Percentiles rank a stretch among this genome's conserved stretches.
Evolutionary conservation across 2,888 invertebrate genomes (phyloP).

Genomic region (Epirrhoe alternata): DNA sequence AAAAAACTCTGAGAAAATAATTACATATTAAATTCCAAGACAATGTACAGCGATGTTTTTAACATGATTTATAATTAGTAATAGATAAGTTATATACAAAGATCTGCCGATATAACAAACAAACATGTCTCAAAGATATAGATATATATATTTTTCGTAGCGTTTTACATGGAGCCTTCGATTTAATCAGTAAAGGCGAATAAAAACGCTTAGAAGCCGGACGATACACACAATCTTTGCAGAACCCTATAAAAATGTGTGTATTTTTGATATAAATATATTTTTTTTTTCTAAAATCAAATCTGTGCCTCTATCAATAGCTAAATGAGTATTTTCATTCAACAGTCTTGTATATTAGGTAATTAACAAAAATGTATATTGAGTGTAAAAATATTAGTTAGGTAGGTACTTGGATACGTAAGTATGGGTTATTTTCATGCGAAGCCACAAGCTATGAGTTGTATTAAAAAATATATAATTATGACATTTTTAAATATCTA

Average conservation of each 20-base stretch:
- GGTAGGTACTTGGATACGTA: no score
- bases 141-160: slow-evolving; percentile 54
- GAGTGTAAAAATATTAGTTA: no score
- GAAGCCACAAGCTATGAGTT: no score
- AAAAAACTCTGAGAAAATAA: slow-evolving; percentile 17
- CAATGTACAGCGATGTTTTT: slow-evolving; percentile 41
- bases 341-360: no score
- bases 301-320: slow-evolving; percentile 10
- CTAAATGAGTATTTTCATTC: not conserved
- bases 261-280: slow-evolving; percentile 46
- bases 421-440: no score
- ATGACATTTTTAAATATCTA: no score
- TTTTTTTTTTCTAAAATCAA: slow-evolving; percentile 27
- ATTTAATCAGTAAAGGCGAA: slow-evolving; percentile 67
- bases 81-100: slow-evolving; percentile 75
- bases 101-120: slow-evolving; percentile 79
- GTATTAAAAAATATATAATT: no score
- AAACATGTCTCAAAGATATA: slow-evolving; percentile 63
- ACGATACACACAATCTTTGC: slow-evolving; percentile 80
- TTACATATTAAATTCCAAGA: slow-evolving; percentile 43
- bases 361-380: no score
- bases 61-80: slow-evolving; percentile 53
- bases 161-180: slow-evolving; percentile 79
- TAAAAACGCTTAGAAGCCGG: slow-evolving; percentile 71
- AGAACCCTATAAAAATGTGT: slow-evolving; percentile 82